phyloP scores from a whole-genome alignment of 2,888 invertebrate species.

The Diplazon laetatorius region DNA sequence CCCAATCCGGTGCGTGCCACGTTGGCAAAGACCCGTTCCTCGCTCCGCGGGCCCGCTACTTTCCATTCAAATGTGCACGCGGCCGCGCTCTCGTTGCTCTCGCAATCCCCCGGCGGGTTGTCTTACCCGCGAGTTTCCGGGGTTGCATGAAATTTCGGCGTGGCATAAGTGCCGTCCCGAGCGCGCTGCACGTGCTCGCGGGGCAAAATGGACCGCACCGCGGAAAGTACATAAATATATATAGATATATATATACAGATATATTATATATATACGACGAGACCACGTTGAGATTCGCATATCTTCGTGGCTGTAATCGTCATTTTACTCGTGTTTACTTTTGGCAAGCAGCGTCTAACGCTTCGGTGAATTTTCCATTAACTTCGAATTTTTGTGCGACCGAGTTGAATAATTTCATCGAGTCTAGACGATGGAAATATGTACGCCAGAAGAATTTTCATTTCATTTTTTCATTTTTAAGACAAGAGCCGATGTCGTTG shows the following conservation, averaged over 20 bases:
- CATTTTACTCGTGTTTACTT: background rate
- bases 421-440: too few species aligned
- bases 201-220: conserved; percentile 42
- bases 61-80: conserved; percentile 52
- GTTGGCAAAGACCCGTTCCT: conserved; percentile 7
- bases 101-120: background rate
- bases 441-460: too few species aligned
- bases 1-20: conserved; percentile 47
- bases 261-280: too few species aligned
- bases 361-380: background rate
- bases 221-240: too few species aligned
- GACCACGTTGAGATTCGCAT: conserved; percentile 49
- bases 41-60: conserved; percentile 31
- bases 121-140: background rate
- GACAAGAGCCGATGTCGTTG: too few species aligned
- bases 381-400: background rate
- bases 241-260: too few species aligned
- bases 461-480: too few species aligned
- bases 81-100: conserved; percentile 23
- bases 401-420: too few species aligned
- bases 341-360: background rate
- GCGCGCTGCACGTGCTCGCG: conserved; percentile 37
- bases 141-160: conserved; percentile 54
- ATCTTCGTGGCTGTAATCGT: conserved; percentile 2
- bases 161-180: conserved; percentile 24